Evolutionary conservation across 2,113 vertebrate genomes (phyloP).

Genomic region (Leptodactylus fuscus): DNA sequence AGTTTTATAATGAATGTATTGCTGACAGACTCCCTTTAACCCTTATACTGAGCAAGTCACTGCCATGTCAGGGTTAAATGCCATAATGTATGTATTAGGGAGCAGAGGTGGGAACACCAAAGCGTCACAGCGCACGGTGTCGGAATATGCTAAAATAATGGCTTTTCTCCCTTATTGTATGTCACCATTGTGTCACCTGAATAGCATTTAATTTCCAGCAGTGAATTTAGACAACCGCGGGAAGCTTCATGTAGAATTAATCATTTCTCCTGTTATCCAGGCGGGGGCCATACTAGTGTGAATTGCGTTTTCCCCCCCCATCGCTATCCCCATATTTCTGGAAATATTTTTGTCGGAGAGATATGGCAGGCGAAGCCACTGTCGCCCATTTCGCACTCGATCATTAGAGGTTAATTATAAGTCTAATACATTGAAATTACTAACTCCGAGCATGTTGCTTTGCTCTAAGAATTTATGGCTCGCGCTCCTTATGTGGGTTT

Average conservation of each 20-base stretch:
- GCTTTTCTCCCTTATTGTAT: no score
- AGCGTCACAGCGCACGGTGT: not conserved
- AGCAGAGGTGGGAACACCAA: not conserved
- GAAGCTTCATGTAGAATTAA: conserved; percentile 7
- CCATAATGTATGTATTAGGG: not conserved
- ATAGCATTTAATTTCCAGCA: not conserved
- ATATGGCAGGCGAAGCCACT: not conserved
- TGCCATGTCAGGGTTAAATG: not conserved
- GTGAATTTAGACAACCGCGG: not conserved
- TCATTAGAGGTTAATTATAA: conserved; percentile 41
- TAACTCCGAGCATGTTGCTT: conserved; percentile 8
- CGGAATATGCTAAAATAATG: not conserved
- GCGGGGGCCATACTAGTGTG: not conserved
- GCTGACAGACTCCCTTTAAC: no score
- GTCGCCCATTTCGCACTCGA: conserved; percentile 14
- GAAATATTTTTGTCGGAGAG: conserved; percentile 9
- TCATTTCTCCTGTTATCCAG: conserved; percentile 6
- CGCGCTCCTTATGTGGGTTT: conserved; percentile 35
- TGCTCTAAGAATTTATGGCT: conserved; percentile 18
- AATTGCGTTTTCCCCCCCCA: not conserved
- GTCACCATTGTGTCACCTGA: conserved; percentile 6
- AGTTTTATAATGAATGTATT: no score
- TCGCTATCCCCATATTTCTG: not conserved
- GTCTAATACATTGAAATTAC: conserved; percentile 42
- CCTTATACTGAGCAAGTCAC: no score